Percentiles rank a stretch among this genome's conserved stretches.
Conservation (phyloP, 2,797 vertebrate genomes). For the Amblyopsis hoosieri region DNA sequence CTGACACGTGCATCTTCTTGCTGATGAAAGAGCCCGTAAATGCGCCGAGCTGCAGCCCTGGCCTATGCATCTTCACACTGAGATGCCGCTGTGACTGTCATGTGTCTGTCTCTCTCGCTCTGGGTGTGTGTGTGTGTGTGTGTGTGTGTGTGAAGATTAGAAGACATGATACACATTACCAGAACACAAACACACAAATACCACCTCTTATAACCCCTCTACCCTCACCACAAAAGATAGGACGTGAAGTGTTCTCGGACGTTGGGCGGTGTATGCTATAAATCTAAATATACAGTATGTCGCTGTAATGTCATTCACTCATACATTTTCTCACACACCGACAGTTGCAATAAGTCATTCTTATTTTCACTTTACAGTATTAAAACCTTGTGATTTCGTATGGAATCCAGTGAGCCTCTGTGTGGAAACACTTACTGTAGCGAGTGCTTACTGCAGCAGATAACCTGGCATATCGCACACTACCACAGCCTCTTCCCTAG, state of each 20-base stretch:
- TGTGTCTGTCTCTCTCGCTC: slow-evolving; percentile 10
- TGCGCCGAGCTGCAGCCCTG: slow-evolving; percentile 54
- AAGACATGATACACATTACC: no score
- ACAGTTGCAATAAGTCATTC: slow-evolving; percentile 29
- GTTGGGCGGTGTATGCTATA: not conserved
- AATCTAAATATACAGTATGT: not conserved
- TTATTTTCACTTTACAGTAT: not conserved
- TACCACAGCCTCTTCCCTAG: slow-evolving; percentile 67
- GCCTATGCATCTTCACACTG: slow-evolving; percentile 47
- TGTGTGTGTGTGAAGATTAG: slow-evolving; percentile 15
- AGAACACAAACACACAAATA: no score
- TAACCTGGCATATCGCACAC: slow-evolving; percentile 66
- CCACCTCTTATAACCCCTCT: no score
- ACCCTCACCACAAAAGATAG: not conserved
- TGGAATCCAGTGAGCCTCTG: slow-evolving; percentile 45
- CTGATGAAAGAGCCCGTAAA: slow-evolving; percentile 75
- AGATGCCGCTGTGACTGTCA: slow-evolving; percentile 45
- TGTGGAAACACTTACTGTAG: slow-evolving; percentile 40
- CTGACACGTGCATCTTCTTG: slow-evolving; percentile 45
- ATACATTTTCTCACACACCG: slow-evolving; percentile 22
- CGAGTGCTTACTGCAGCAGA: slow-evolving; percentile 36
- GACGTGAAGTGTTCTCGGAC: not conserved
- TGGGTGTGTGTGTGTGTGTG: not conserved
- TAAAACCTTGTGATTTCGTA: slow-evolving; percentile 28
- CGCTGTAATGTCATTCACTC: not conserved